Conservation (phyloP, 2,888 invertebrate genomes). For the Encarsia formosa region DNA sequence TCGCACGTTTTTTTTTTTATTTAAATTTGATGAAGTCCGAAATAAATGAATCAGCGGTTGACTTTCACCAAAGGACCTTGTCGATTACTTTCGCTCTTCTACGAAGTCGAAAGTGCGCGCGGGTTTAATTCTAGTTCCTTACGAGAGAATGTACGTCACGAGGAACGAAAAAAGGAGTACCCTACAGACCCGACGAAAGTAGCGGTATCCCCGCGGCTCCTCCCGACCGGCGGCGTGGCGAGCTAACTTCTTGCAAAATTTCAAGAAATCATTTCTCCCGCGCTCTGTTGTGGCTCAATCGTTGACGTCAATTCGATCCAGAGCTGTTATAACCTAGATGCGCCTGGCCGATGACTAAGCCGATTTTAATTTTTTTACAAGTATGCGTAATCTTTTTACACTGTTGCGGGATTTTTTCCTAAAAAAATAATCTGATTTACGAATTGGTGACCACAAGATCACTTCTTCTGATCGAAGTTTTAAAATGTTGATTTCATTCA, state of each 20-base stretch:
- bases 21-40: conserved; percentile 11
- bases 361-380: too few relatives aligned
- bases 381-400: too few relatives aligned
- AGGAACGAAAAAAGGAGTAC: conserved; percentile 1
- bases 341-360: too few relatives aligned
- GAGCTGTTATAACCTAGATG: too few relatives aligned
- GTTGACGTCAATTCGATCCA: conserved; percentile 7
- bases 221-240: not conserved
- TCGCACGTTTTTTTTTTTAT: too few relatives aligned
- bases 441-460: too few relatives aligned
- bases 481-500: too few relatives aligned
- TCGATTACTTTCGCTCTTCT: conserved; percentile 24
- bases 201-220: too few relatives aligned
- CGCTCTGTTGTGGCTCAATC: too few relatives aligned
- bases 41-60: conserved; percentile 21
- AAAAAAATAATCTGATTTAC: too few relatives aligned
- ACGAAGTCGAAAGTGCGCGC: conserved; percentile 19
- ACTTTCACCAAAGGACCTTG: conserved; percentile 27
- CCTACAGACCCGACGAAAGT: conserved; percentile 3
- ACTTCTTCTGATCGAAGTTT: too few relatives aligned
- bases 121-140: conserved; percentile 15
- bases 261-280: conserved; percentile 3
- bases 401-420: too few relatives aligned
- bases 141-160: conserved; percentile 3
- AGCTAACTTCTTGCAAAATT: conserved; percentile 6